Evolutionary conservation across 1,140 invertebrate species (phyloP).

Genomic region (Neodiprion virginianus): DNA sequence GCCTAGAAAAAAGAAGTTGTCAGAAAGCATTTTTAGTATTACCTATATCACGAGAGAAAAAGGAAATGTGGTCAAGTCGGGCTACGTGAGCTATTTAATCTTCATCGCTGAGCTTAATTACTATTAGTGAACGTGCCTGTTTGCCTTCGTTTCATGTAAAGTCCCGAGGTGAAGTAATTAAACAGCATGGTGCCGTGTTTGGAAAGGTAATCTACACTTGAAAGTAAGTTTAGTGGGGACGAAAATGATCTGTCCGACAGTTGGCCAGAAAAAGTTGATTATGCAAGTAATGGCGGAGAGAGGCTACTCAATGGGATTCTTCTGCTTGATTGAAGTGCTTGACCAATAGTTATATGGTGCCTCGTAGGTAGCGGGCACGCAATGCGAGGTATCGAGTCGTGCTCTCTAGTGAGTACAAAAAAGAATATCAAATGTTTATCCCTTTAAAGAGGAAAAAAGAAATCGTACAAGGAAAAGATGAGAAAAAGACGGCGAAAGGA

Average conservation of each 20-base stretch:
- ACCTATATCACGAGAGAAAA: not conserved
- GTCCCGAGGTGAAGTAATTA: not conserved
- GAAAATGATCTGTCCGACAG: not conserved
- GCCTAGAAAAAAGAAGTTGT: too few relatives aligned
- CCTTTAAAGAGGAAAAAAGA: not conserved
- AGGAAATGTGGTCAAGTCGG: not conserved
- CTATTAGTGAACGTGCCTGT: not conserved
- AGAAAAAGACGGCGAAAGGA: not conserved
- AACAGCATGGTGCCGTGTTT: not conserved
- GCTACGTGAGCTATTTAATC: not conserved
- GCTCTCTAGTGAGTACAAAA: not conserved
- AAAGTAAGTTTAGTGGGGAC: not conserved
- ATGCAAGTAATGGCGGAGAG: slow-evolving; percentile 2
- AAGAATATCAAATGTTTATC: slow-evolving; percentile 3
- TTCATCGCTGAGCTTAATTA: not conserved
- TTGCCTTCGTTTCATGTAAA: not conserved
- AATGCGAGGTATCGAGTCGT: not conserved
- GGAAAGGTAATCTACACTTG: not conserved
- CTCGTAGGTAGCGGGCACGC: not conserved
- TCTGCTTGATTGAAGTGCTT: not conserved
- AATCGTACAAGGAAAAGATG: not conserved
- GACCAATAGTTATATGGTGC: not conserved
- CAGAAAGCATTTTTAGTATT: too few relatives aligned
- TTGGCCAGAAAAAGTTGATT: not conserved
- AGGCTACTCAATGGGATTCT: not conserved